A percentile compares a stretch with the other conserved stretches of the same genome.
Evolutionary conservation across 2,888 invertebrate genomes (phyloP).

Genomic region (Epinotia demarniana): DNA sequence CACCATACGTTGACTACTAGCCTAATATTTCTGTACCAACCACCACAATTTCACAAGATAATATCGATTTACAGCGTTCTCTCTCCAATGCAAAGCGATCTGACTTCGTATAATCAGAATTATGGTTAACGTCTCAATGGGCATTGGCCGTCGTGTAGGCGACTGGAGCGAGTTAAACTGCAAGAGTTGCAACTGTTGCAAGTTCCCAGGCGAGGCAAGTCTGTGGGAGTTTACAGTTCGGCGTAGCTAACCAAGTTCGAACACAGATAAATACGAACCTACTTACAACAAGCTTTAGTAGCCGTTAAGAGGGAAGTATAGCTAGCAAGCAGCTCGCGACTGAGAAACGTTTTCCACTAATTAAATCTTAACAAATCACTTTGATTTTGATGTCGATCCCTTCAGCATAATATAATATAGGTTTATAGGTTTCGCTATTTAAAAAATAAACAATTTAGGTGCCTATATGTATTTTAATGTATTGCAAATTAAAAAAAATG

Average conservation of each 20-base stretch:
- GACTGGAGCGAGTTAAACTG: slow-evolving; percentile 15
- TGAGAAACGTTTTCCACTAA: no score
- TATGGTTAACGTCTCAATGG: slow-evolving; percentile 19
- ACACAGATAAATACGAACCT: slow-evolving; percentile 21
- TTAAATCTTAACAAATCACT: no score
- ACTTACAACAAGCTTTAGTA: background rate
- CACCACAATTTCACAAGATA: background rate
- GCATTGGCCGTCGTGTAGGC: slow-evolving; percentile 4
- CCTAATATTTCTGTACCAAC: background rate
- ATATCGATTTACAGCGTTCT: background rate
- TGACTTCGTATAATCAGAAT: slow-evolving; percentile 20
- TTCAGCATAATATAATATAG: no score
- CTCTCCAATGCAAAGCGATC: background rate
- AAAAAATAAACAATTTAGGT: no score
- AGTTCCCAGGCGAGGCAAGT: slow-evolving; percentile 27
- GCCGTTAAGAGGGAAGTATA: background rate
- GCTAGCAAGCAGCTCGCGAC: no score
- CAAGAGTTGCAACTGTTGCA: slow-evolving; percentile 35
- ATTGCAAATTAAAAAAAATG: no score
- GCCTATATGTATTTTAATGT: no score
- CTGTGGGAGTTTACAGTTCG: slow-evolving; percentile 22
- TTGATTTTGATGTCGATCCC: no score
- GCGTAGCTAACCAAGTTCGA: slow-evolving; percentile 24
- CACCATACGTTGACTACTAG: background rate
- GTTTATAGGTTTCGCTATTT: no score